A percentile compares a stretch with the other conserved stretches of the same genome.
These are phyloP conservation scores for Gymnoscopelus microlampas DNA, from an alignment of 2,797 vertebrate genomes.

Conservation along the genomic window DNA sequence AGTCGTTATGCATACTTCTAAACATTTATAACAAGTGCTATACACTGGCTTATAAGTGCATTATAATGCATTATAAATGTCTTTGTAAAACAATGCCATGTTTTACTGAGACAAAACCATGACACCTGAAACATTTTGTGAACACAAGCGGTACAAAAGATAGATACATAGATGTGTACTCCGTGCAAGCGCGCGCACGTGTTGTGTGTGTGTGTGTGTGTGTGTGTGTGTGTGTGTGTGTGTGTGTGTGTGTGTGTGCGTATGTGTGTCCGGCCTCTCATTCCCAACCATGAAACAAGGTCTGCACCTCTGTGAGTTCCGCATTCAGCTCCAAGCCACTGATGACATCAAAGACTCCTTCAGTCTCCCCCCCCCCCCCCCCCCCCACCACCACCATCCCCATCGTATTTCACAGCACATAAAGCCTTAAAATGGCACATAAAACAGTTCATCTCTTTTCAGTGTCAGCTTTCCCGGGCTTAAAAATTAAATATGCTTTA, in stretches of 20 bases:
- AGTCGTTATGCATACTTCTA: too few relatives aligned
- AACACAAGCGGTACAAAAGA: too few relatives aligned
- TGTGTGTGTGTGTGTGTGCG: constrained; percentile 5
- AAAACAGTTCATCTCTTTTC: constrained; percentile 88
- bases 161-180: too few relatives aligned
- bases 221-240: constrained; percentile 17
- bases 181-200: too few relatives aligned
- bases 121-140: too few relatives aligned
- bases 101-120: too few relatives aligned
- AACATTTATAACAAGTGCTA: too few relatives aligned
- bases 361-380: constrained; percentile 49
- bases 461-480: constrained; percentile 79
- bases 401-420: constrained; percentile 85
- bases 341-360: constrained; percentile 72
- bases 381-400: constrained; percentile 75
- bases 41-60: too few relatives aligned
- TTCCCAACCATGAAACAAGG: constrained; percentile 67
- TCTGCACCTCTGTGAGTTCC: constrained; percentile 59
- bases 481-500: constrained; percentile 86
- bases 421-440: constrained; percentile 87
- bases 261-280: constrained; percentile 45
- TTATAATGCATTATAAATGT: too few relatives aligned
- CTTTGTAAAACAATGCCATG: too few relatives aligned
- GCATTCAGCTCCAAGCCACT: constrained; percentile 67
- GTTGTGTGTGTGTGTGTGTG: constrained; percentile 4